Percentiles rank a stretch among this genome's conserved stretches.
Evolutionary conservation across 2,797 vertebrate species (phyloP).

Genomic region (Peromyscus eremicus): DNA sequence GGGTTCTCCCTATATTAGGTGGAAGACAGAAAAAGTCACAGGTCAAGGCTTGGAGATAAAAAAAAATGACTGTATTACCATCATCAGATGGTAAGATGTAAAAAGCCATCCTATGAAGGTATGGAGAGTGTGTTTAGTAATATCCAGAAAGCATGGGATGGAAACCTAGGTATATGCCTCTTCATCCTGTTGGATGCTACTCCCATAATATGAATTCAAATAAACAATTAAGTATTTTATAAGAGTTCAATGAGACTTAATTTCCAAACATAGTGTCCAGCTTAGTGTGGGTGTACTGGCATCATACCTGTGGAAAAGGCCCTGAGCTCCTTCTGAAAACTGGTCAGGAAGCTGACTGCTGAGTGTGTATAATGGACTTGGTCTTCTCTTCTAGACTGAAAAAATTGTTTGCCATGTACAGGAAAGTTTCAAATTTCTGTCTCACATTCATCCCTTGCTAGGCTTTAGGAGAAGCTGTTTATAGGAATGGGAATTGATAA

Average conservation of each 20-base stretch:
- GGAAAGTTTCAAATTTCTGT: not conserved
- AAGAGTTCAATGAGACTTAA: not conserved
- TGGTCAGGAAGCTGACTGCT: not conserved
- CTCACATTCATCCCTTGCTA: not conserved
- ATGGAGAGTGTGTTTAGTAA: not conserved
- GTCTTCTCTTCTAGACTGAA: not conserved
- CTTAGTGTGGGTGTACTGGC: not conserved
- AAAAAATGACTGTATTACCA: not conserved
- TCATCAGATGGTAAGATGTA: not conserved
- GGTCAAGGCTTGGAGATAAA: fast-evolving
- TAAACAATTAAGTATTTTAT: not conserved
- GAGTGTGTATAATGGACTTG: not conserved
- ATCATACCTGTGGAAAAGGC: no score
- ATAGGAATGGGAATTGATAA: not conserved
- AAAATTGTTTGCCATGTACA: not conserved
- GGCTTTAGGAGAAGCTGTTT: not conserved
- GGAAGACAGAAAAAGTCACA: not conserved
- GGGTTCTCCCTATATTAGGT: not conserved
- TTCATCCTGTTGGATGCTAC: not conserved
- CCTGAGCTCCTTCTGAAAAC: not conserved
- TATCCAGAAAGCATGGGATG: not conserved
- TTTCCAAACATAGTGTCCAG: not conserved
- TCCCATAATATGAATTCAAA: not conserved
- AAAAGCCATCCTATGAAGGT: not conserved
- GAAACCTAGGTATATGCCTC: not conserved